phyloP scores from a whole-genome alignment of 2,888 invertebrate genomes.

The Dorcus parallelipipedus region DNA sequence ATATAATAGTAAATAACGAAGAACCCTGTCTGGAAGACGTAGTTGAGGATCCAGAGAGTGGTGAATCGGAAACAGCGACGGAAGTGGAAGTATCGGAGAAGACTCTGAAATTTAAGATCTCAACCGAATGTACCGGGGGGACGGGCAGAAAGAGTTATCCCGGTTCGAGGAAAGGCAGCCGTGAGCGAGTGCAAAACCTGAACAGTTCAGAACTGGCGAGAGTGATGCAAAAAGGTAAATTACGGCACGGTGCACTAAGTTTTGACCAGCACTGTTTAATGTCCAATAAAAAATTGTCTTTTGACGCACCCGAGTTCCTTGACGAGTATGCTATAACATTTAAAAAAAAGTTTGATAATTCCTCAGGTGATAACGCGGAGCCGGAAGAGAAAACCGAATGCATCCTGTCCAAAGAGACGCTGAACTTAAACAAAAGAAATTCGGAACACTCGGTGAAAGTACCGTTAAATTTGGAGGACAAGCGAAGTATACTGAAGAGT shows the following conservation, averaged over 20 bases:
- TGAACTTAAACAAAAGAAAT: conserved; percentile 44
- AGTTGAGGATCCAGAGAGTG: conserved; percentile 58
- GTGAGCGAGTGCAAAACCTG: conserved; percentile 55
- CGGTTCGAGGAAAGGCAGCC: conserved; percentile 65
- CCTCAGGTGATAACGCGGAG: conserved; percentile 27
- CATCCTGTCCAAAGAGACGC: conserved; percentile 43
- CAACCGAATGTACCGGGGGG: conserved; percentile 58
- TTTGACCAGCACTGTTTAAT: conserved; percentile 29
- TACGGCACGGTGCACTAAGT: conserved; percentile 34
- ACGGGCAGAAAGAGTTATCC: conserved; percentile 61
- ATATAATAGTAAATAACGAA: conserved; percentile 41
- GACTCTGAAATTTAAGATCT: conserved; percentile 72
- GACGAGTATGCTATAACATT: conserved; percentile 43
- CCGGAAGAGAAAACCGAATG: conserved; percentile 32
- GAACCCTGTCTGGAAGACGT: conserved; percentile 52
- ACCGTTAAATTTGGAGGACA: conserved; percentile 36
- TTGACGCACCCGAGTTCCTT: conserved; percentile 45
- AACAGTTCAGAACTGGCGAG: conserved; percentile 50
- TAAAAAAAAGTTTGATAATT: conserved; percentile 38
- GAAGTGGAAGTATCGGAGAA: conserved; percentile 74
- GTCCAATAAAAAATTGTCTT: conserved; percentile 43
- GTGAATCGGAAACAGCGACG: conserved; percentile 65
- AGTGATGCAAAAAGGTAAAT: conserved; percentile 51
- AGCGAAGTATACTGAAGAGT: conserved; percentile 43
- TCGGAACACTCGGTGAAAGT: conserved; percentile 44